Evolutionary conservation across 2,888 invertebrate genomes (phyloP), one percentile per base, ranked within the genome.

Genomic region (Acleris emargana): DNA sequence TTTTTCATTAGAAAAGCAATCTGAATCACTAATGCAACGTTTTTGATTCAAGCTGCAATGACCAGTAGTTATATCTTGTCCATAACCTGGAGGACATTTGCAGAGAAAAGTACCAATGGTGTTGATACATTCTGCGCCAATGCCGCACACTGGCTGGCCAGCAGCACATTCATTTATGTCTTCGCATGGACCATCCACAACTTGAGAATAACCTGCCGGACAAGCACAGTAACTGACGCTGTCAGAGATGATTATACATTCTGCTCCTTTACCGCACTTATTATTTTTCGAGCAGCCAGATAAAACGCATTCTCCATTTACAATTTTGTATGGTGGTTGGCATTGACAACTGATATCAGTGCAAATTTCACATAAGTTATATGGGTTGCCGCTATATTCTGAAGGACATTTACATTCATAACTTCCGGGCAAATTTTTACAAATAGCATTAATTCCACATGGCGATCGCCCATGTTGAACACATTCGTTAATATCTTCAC

Each of bases 181-280:
- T 84, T 95, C 93, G 79, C 98, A 98, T n/a, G 96, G 94, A 17
- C 97, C 97, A 77, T 97, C 97, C 1, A 93, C 79, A 64, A 94
- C 94, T 22, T 96, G 96, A 66, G 95, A 94, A 82, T 94, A 97
- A 17, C 98, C 98, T 80, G 96, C 95, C 6, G 98, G 98, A 81
- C 98, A 98, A 58, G 98, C 98, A 77, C 98, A 98, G 81, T 98
- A 98, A 82, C 97, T 98, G 1, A 97, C 96, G 58, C 97, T 97
- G 28, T 97, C 97, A 16, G 97, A 96, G 73, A 98, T 97, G 4
- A 96, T 95, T 63, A 98, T 97, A 78, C 98, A 98, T 79, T 98
- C 97, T 0, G 98, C 98, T 11, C 97, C 97, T 69, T 94, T 93
- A 1, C 97, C 97, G 83, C 98, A 98, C 73, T 95, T 95, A 69